Percentiles rank a stretch among this genome's conserved stretches.
Evolutionary conservation across 2,888 invertebrate species (phyloP).

Genomic region (Drosophila meridionalis): DNA sequence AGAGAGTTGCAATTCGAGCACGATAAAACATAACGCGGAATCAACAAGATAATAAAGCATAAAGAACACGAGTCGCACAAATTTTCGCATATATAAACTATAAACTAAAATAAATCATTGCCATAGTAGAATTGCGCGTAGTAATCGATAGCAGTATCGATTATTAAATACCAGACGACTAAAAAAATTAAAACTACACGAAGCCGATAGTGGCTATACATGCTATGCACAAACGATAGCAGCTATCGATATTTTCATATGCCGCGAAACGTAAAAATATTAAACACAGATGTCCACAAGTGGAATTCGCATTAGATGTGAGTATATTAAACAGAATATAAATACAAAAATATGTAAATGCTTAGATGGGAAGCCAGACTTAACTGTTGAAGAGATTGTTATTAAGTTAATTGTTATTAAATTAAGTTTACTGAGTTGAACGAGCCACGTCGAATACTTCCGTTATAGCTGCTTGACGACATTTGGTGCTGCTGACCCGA

Average conservation of each 20-base stretch:
- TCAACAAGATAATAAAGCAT: too few relatives aligned
- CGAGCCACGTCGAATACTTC: background rate
- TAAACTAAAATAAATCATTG: too few relatives aligned
- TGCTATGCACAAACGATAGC: too few relatives aligned
- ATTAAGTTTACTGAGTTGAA: background rate
- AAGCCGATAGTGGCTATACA: background rate
- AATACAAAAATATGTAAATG: background rate
- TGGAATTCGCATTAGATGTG: background rate
- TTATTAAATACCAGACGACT: too few relatives aligned
- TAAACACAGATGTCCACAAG: background rate
- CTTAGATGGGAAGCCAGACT: background rate
- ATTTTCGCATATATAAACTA: too few relatives aligned
- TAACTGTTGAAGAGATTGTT: background rate
- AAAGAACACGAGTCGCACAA: too few relatives aligned
- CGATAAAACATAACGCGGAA: too few relatives aligned
- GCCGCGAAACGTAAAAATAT: background rate
- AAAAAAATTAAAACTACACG: background rate
- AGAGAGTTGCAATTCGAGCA: too few relatives aligned
- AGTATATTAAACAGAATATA: background rate
- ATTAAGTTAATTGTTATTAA: background rate
- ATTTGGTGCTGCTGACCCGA: background rate
- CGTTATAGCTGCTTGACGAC: background rate
- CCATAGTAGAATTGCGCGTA: background rate
- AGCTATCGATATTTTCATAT: background rate
- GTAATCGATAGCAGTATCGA: background rate